A percentile compares a stretch with the other conserved stretches of the same genome.
These are phyloP conservation scores for Okapia johnstoni DNA, from an alignment of 2,113 vertebrate species.

Conservation along the genomic window DNA sequence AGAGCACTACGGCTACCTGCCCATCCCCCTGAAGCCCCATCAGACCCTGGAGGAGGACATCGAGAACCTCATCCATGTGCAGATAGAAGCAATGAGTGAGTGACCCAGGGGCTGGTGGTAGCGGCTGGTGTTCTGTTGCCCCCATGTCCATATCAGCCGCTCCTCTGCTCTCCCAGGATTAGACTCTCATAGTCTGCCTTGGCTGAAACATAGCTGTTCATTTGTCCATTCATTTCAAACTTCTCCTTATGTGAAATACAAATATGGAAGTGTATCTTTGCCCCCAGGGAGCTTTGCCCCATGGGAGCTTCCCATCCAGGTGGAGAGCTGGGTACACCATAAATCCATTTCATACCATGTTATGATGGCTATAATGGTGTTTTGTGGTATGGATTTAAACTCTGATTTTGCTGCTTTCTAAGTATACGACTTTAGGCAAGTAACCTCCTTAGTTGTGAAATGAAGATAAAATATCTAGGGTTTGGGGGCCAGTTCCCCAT, in stretches of 20 bases:
- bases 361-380: not conserved
- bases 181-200: not conserved
- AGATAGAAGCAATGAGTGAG: slow-evolving; percentile 96
- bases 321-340: not conserved
- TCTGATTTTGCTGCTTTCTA: not conserved
- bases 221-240: not conserved
- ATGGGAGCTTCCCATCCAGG: not conserved
- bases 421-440: not conserved
- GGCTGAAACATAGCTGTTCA: not conserved
- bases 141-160: rapidly evolving
- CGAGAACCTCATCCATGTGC: slow-evolving; percentile 91
- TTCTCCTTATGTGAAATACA: not conserved
- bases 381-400: not conserved
- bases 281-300: not conserved
- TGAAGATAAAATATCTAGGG: not conserved
- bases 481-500: not conserved
- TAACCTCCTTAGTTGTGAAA: not conserved
- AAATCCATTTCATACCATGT: not conserved
- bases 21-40: slow-evolving; percentile 92
- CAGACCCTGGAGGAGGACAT: slow-evolving; percentile 91
- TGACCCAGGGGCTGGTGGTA: not conserved
- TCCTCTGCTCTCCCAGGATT: not conserved
- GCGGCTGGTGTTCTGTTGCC: not conserved
- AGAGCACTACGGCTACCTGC: slow-evolving; percentile 95
- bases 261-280: not conserved